Base-by-base conservation (phyloP, 2,797 vertebrate genomes). In the Channa striata region DNA sequence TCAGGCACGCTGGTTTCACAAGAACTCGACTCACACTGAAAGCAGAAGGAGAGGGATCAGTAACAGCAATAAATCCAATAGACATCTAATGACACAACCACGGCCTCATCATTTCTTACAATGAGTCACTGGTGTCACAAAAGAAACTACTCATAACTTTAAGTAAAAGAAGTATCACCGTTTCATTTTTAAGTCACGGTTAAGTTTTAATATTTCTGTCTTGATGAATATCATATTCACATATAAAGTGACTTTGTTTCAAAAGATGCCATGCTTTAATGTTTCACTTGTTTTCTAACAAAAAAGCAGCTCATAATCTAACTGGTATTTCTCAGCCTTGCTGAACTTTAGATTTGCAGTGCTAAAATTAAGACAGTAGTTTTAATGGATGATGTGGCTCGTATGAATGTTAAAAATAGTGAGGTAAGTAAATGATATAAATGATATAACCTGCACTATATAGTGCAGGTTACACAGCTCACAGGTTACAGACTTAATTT, bases 1-100 rank as follows among this genome's bases (percentile, higher is more conserved):
- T 56, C 46, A 17, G 39, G 47, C 47, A 23, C 48, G 12, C 10
- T 37, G 58, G n/a, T 72, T 62, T 81, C 72, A 74, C 56, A 68
- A 70, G 69, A 73, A n/a, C 20, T 44, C 8, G 8, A n/a, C 13
- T 8, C 52, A 52, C 40, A 42, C 8, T 25, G 59, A 20, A 84
- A 66, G 39, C 61, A 36, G 19, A 56, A 65, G 39, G 21, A 48
- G 42, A 54, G 5, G n/a, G 8, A 50, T 42, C 37, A 42, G 34
- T 1, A 54, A 53, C 19, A 36, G 40, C 8, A 17, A 9, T 8
- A 68, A 14, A 9, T 8, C 8, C 34, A 36, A 25, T 44, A 59
- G 40, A 46, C 1, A 46, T 44, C 2, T 21, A 3, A 39, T 21
- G 20, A 57, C 64, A 54, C 4, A 52, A 11, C 48, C 42, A 11